These are phyloP conservation scores for Irena cyanogastra DNA, from an alignment of 2,113 vertebrate species.

Conservation along the genomic window DNA sequence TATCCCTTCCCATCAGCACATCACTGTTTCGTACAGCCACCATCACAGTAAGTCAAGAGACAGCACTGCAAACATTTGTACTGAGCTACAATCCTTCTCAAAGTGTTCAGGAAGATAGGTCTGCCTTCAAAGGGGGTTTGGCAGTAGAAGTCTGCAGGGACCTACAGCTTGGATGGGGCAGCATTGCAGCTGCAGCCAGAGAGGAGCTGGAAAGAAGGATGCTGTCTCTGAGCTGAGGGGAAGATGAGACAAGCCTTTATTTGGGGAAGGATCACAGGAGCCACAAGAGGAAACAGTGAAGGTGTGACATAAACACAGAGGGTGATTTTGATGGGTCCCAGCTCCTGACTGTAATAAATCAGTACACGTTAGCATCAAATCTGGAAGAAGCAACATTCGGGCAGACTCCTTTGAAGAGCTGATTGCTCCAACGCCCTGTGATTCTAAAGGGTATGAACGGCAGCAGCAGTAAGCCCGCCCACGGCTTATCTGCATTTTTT, in stretches of 20 bases:
- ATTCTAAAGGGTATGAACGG: neutral
- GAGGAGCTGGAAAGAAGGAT: neutral
- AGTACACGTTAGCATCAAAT: neutral
- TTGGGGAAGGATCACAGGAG: neutral
- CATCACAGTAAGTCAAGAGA: neutral
- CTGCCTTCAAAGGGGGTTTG: neutral
- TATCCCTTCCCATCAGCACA: neutral
- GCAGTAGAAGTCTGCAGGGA: neutral
- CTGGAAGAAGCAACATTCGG: neutral
- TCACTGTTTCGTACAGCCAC: neutral
- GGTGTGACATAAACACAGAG: neutral
- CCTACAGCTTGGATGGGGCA: no score
- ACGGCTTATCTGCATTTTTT: neutral
- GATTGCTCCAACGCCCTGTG: neutral
- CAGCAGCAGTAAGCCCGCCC: neutral
- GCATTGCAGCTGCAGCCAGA: rapidly evolving
- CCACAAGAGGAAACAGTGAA: neutral
- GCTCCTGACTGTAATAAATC: neutral
- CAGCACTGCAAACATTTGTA: neutral
- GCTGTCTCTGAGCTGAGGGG: neutral
- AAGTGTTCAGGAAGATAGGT: neutral
- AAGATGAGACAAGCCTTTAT: neutral
- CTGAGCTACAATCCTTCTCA: neutral
- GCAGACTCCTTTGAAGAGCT: neutral
- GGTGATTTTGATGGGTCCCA: neutral